Evolutionary conservation across 1,140 invertebrate genomes (phyloP).

Genomic region (Meloidogyne exigua): DNA sequence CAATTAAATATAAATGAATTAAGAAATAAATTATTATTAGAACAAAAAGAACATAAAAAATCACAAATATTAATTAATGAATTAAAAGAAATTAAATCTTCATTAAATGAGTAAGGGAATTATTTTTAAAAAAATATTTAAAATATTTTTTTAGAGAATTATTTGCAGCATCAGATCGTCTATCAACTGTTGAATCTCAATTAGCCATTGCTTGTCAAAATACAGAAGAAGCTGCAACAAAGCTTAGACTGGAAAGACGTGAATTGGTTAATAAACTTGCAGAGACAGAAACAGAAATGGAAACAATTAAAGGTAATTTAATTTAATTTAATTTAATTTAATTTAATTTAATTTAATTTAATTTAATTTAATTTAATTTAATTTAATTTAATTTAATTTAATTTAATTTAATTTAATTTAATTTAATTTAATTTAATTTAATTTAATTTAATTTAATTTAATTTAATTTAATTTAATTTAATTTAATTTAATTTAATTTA

Average conservation of each 20-base stretch:
- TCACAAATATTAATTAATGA: neutral
- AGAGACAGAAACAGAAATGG: neutral
- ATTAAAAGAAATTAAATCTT: neutral
- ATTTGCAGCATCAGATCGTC: neutral
- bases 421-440: neutral
- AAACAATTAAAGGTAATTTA: constrained; percentile 13
- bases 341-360: neutral
- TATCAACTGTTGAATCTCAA: neutral
- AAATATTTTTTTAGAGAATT: constrained; percentile 2
- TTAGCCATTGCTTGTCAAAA: neutral
- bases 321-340: neutral
- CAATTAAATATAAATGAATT: neutral
- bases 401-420: neutral
- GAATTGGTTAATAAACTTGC: neutral
- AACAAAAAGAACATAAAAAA: neutral
- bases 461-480: neutral
- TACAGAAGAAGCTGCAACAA: neutral
- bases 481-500: neutral
- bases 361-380: neutral
- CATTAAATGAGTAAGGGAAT: constrained; percentile 5
- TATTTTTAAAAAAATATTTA: too few species aligned
- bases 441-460: neutral
- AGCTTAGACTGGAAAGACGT: neutral
- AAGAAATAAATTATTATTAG: neutral
- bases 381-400: neutral